phyloP scores from a whole-genome alignment of 2,888 invertebrate species.

The Lacanobia oleracea region DNA sequence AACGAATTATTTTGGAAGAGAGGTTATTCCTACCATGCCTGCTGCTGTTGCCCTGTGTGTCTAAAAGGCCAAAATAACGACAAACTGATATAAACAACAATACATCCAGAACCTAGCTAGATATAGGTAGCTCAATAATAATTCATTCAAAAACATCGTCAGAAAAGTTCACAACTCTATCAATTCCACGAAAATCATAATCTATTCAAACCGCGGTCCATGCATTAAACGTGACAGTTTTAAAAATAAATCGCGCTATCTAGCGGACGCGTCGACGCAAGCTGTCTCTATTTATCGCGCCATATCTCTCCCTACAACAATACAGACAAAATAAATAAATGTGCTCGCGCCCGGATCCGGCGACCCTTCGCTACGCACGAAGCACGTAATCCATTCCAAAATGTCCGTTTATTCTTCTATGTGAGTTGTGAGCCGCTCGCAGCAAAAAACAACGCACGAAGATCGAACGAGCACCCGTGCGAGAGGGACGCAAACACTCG shows the following conservation, averaged over 20 bases:
- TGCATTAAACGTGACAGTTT: conserved; percentile 72
- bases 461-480: conserved; percentile 79
- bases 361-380: conserved; percentile 84
- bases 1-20: not conserved
- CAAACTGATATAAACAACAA: not conserved
- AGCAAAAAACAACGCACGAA: conserved; percentile 83
- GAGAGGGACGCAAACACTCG: conserved; percentile 80
- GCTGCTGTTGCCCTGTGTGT: not conserved
- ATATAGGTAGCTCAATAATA: not conserved
- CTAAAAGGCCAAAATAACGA: not conserved
- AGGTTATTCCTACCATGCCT: not conserved
- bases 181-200: conserved; percentile 46
- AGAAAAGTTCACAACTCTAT: conserved; percentile 22
- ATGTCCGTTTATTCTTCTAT: conserved; percentile 90
- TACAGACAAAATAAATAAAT: conserved; percentile 86
- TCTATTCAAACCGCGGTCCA: conserved; percentile 41
- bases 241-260: conserved; percentile 72
- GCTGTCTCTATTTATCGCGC: conserved; percentile 87
- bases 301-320: conserved; percentile 86
- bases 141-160: conserved; percentile 9
- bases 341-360: conserved; percentile 83
- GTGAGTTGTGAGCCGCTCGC: conserved; percentile 82
- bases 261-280: conserved; percentile 74
- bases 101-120: not conserved
- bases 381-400: conserved; percentile 84